phyloP scores from a whole-genome alignment of 1,140 invertebrate species.

The Potamilus streckersoni region DNA sequence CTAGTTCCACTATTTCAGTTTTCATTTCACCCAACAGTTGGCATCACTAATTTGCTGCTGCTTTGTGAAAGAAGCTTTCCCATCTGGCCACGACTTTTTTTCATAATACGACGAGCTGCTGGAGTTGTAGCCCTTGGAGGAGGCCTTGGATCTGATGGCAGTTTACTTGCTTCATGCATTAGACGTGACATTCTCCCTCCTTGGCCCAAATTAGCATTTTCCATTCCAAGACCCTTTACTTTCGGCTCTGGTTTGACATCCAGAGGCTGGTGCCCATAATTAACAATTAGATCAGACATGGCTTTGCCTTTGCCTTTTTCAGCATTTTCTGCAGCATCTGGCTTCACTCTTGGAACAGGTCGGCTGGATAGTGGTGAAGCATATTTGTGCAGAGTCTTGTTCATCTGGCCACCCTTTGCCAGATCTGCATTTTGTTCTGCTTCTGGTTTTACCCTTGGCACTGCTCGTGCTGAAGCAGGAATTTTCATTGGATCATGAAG shows the following conservation, averaged over 20 bases:
- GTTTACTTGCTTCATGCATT: constrained; percentile 50
- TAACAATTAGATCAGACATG: constrained; percentile 48
- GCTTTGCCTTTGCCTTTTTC: constrained; percentile 52
- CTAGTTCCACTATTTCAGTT: no score
- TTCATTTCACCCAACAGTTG: no score
- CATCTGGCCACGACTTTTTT: constrained; percentile 48
- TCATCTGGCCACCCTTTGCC: constrained; percentile 46
- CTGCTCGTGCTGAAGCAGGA: constrained; percentile 43
- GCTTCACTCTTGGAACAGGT: constrained; percentile 51
- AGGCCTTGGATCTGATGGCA: constrained; percentile 39
- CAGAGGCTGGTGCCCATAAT: constrained; percentile 46
- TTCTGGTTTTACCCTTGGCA: constrained; percentile 55
- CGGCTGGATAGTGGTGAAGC: constrained; percentile 34
- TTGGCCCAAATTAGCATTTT: constrained; percentile 53
- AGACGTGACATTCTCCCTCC: constrained; percentile 57
- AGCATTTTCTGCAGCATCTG: constrained; percentile 53
- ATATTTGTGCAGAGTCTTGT: constrained; percentile 42
- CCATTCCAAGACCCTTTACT: constrained; percentile 53
- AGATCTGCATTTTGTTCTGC: constrained; percentile 43
- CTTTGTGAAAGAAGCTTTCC: constrained; percentile 42
- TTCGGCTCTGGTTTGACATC: constrained; percentile 46
- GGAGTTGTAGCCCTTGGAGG: constrained; percentile 43
- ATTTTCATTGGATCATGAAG: constrained; percentile 50
- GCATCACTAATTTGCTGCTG: no score
- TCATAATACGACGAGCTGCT: constrained; percentile 45